These are phyloP conservation scores for Sitobion miscanthi DNA, from an alignment of 1,140 invertebrate genomes.

Conservation along the genomic window DNA sequence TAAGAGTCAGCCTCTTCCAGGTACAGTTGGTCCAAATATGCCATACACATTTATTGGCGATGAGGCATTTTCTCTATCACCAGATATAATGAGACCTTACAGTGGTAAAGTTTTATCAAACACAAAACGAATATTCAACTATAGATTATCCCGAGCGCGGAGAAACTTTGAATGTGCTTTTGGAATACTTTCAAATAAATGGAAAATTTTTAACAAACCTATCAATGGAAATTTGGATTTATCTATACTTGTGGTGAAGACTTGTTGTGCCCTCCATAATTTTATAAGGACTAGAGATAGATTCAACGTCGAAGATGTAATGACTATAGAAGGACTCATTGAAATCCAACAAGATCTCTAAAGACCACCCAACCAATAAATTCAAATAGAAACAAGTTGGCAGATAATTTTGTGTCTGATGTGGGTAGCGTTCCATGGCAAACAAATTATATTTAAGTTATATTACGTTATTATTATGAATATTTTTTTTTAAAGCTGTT, in stretches of 20 bases:
- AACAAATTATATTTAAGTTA: conserved; percentile 13
- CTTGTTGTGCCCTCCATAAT: conserved; percentile 60
- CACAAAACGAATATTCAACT: no score
- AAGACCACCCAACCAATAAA: neutral
- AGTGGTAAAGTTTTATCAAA: no score
- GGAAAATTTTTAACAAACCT: no score
- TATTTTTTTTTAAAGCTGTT: neutral
- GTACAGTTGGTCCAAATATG: no score
- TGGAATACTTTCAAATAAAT: no score
- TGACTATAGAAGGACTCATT: conserved; percentile 44
- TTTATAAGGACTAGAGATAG: conserved; percentile 59
- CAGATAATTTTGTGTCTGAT: conserved; percentile 42
- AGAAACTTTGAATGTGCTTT: no score
- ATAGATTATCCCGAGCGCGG: no score
- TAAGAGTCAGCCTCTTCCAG: no score
- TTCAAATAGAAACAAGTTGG: conserved; percentile 22
- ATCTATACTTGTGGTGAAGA: conserved; percentile 59
- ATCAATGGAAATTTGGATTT: conserved; percentile 59
- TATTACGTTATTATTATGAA: no score
- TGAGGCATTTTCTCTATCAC: no score
- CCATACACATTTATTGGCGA: no score
- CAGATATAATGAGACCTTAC: no score
- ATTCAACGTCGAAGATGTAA: conserved; percentile 58
- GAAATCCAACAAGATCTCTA: neutral
- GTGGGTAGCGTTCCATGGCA: conserved; percentile 17